These are phyloP conservation scores for Pecten maximus DNA, from an alignment of 2,888 invertebrate species.

Conservation along the genomic window DNA sequence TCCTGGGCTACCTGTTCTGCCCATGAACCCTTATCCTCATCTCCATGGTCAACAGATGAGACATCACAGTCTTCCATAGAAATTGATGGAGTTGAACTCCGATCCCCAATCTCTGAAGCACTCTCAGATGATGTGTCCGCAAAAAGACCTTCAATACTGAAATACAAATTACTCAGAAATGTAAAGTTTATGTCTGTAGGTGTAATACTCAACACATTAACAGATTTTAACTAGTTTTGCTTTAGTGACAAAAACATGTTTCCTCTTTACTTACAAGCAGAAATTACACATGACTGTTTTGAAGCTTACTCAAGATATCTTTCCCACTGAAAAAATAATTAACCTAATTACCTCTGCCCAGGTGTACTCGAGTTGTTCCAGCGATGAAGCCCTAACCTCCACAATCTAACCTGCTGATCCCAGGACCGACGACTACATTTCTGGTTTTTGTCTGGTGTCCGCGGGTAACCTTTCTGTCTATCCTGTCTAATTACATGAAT, in stretches of 20 bases:
- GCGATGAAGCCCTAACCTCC: conserved; percentile 91
- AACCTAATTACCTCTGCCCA: not conserved
- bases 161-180: not conserved
- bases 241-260: no score
- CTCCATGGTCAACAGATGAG: not conserved
- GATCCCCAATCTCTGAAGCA: conserved; percentile 42
- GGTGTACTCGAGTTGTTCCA: conserved; percentile 65
- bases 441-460: conserved; percentile 93
- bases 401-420: conserved; percentile 93
- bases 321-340: no score
- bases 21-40: not conserved
- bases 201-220: no score
- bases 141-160: not conserved
- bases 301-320: no score
- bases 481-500: conserved; percentile 40
- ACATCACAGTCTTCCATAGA: not conserved
- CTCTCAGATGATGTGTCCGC: conserved; percentile 43
- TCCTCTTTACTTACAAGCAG: no score
- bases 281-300: no score
- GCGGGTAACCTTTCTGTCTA: conserved; percentile 87
- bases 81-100: conserved; percentile 3
- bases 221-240: no score
- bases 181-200: not conserved
- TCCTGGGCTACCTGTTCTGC: not conserved
- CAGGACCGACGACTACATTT: conserved; percentile 96